Evolutionary conservation across 2,113 vertebrate genomes (phyloP).

Genomic region (Saimiri boliviensis): DNA sequence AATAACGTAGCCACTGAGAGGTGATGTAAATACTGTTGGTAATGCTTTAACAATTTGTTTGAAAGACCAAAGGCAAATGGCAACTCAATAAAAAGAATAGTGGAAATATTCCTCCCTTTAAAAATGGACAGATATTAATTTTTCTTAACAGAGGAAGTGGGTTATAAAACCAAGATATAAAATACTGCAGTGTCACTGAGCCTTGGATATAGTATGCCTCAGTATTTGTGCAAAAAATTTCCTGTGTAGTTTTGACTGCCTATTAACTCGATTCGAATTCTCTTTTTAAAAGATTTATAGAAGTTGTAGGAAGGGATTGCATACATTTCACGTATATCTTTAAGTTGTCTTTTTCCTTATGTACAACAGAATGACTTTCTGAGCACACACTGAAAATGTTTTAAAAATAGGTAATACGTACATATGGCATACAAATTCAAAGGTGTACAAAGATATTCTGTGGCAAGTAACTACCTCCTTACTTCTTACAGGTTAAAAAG

Average conservation of each 20-base stretch:
- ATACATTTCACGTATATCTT: background rate
- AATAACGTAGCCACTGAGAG: background rate
- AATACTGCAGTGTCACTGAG: background rate
- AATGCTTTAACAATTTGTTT: background rate
- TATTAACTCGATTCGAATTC: background rate
- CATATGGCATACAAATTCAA: background rate
- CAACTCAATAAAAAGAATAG: background rate
- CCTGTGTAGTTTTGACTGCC: background rate
- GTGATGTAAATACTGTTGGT: background rate
- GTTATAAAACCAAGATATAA: constrained; percentile 12
- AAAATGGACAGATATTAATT: constrained; percentile 16
- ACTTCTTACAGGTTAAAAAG: background rate
- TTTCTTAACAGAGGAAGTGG: constrained; percentile 33
- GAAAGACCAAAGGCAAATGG: background rate
- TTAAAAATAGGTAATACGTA: constrained; percentile 2
- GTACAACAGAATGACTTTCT: constrained; percentile 7
- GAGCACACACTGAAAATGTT: background rate
- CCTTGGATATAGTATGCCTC: background rate
- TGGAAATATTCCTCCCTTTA: background rate
- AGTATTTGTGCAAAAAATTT: background rate
- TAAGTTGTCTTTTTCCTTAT: background rate
- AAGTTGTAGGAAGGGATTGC: background rate
- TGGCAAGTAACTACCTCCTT: background rate
- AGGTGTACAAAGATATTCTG: background rate
- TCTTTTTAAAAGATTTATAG: background rate